A percentile compares a stretch with the other conserved stretches of the same genome.
phyloP scores from a whole-genome alignment of 2,113 vertebrate genomes.

The Sialia sialis region DNA sequence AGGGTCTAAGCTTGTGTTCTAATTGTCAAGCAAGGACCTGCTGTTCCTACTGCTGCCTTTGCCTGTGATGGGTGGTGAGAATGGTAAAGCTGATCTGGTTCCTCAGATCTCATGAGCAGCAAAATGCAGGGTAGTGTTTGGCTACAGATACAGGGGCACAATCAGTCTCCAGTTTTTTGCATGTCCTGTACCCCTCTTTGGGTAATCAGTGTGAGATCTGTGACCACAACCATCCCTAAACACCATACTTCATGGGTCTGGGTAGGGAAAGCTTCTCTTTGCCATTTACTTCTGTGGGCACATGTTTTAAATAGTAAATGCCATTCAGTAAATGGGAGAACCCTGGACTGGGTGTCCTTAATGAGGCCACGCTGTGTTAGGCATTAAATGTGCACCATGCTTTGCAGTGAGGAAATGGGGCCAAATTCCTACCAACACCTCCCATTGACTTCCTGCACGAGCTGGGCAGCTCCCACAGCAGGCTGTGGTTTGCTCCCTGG shows the following conservation, averaged over 20 bases:
- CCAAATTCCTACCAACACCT: background rate
- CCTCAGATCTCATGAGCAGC: background rate
- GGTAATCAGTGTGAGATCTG: background rate
- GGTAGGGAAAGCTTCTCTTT: background rate
- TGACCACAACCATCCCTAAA: accelerated
- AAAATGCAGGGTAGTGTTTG: background rate
- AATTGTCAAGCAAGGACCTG: background rate
- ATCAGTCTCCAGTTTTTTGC: background rate
- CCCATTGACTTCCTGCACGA: background rate
- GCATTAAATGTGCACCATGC: background rate
- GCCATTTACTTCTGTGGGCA: background rate
- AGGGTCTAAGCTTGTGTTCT: background rate
- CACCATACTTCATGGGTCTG: background rate
- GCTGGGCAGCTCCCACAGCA: background rate
- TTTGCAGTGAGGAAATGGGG: background rate
- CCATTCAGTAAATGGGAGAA: background rate
- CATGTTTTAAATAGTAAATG: background rate
- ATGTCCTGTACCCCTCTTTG: background rate
- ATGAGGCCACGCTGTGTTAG: background rate
- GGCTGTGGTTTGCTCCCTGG: background rate
- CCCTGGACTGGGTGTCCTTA: background rate
- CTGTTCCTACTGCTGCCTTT: background rate
- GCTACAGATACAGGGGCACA: background rate
- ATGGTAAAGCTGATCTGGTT: background rate
- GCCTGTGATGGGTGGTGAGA: background rate